These are phyloP conservation scores for Pseudomyrmex pallidus DNA, from an alignment of 1,140 invertebrate species.

Conservation along the genomic window DNA sequence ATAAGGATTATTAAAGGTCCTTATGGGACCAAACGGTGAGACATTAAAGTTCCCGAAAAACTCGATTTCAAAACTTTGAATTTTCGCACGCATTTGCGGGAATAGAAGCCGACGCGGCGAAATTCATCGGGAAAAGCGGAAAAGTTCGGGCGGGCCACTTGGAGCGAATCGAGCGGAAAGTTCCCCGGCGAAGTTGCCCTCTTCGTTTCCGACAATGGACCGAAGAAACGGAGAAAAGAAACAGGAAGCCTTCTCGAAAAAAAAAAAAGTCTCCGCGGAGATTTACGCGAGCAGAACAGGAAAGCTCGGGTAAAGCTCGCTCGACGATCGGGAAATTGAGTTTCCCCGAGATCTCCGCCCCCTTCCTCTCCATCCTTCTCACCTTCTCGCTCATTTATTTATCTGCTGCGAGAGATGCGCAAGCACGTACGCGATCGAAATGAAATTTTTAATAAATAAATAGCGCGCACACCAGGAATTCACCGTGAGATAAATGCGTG, in stretches of 20 bases:
- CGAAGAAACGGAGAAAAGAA: conserved; percentile 45
- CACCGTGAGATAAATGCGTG: conserved; percentile 46
- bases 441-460: conserved; percentile 63
- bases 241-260: conserved; percentile 20
- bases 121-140: conserved; percentile 38
- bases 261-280: conserved; percentile 26
- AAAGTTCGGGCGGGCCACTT: conserved; percentile 44
- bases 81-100: conserved; percentile 52
- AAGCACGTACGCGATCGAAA: conserved; percentile 48
- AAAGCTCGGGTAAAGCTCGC: conserved; percentile 25
- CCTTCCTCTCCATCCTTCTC: background rate
- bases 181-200: conserved; percentile 25
- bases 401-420: conserved; percentile 45
- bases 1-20: background rate
- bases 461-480: conserved; percentile 43
- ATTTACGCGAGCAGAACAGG: conserved; percentile 36
- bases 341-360: conserved; percentile 34
- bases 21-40: background rate
- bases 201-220: conserved; percentile 37
- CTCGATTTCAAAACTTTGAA: conserved; percentile 47
- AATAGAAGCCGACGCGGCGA: background rate
- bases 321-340: conserved; percentile 51
- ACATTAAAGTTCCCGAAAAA: background rate
- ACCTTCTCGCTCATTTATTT: conserved; percentile 38
- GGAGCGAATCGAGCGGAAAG: conserved; percentile 47